phyloP scores from a whole-genome alignment of 2,888 invertebrate genomes.

The Agonopterix arenella region DNA sequence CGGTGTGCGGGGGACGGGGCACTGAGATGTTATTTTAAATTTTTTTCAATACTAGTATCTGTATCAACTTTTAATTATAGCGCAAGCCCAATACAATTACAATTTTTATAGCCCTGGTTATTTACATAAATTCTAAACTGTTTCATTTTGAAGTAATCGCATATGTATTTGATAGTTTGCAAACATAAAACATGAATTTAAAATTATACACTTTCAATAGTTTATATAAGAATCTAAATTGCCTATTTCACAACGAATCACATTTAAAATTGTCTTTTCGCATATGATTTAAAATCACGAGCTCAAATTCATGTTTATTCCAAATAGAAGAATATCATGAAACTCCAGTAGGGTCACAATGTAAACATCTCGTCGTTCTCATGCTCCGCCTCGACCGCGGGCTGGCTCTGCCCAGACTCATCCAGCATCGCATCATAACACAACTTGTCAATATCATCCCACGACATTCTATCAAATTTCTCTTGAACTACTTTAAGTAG shows the following conservation, averaged over 20 bases:
- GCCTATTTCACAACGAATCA: not conserved
- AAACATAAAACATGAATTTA: too few relatives aligned
- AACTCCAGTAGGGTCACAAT: conserved; percentile 1
- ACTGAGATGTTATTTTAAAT: too few relatives aligned
- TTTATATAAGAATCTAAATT: too few relatives aligned
- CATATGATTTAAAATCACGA: not conserved
- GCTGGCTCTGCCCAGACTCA: conserved; percentile 26
- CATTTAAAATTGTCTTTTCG: not conserved
- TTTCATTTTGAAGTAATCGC: too few relatives aligned
- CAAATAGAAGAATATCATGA: not conserved
- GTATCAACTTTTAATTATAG: too few relatives aligned
- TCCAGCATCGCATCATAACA: conserved; percentile 49
- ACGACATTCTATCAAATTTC: conserved; percentile 72
- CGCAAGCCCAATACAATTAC: too few relatives aligned
- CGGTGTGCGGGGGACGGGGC: too few relatives aligned
- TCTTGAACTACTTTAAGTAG: conserved; percentile 73
- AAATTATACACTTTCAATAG: too few relatives aligned
- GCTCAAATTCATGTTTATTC: not conserved
- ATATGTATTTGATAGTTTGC: too few relatives aligned
- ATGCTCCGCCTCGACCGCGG: conserved; percentile 24
- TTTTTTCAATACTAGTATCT: too few relatives aligned
- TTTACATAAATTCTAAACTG: too few relatives aligned
- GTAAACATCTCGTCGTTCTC: conserved; percentile 26
- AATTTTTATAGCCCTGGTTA: too few relatives aligned
- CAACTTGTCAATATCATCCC: conserved; percentile 78